Conservation (phyloP, 1,140 invertebrate genomes). For the Solenopsis invicta region DNA sequence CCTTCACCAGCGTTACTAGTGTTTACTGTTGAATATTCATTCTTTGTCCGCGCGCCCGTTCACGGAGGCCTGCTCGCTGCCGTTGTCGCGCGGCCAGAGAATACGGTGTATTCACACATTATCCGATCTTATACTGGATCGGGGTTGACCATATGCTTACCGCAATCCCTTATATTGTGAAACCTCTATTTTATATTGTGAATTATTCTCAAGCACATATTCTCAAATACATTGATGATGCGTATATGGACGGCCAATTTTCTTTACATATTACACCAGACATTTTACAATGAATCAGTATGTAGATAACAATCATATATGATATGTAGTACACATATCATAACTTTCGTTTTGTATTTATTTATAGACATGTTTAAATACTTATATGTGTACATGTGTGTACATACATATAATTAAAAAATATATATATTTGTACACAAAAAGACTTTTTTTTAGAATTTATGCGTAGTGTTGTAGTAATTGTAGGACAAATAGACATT, state of each 20-base stretch:
- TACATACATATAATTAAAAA: too few species aligned
- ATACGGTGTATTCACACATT: constrained; percentile 72
- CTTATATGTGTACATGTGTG: too few species aligned
- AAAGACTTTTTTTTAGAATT: too few species aligned
- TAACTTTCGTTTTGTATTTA: background rate
- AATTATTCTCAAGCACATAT: background rate
- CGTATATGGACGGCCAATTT: background rate
- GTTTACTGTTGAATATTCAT: constrained; percentile 80
- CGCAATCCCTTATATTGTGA: constrained; percentile 9
- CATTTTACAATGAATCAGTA: background rate
- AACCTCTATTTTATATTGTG: constrained; percentile 3
- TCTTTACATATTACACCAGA: background rate
- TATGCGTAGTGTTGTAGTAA: too few species aligned
- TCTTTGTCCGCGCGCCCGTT: constrained; percentile 66
- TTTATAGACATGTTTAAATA: background rate
- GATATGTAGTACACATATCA: background rate
- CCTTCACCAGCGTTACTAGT: constrained; percentile 70
- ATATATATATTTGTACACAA: too few species aligned
- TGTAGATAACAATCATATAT: background rate
- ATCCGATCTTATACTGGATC: constrained; percentile 58
- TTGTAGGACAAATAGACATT: too few species aligned
- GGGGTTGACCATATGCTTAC: constrained; percentile 62
- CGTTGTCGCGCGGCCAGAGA: constrained; percentile 7
- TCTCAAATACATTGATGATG: background rate
- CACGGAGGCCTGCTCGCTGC: background rate